Conservation (phyloP, 2,113 vertebrate genomes). For the Petrocephalus microphthalmus region DNA sequence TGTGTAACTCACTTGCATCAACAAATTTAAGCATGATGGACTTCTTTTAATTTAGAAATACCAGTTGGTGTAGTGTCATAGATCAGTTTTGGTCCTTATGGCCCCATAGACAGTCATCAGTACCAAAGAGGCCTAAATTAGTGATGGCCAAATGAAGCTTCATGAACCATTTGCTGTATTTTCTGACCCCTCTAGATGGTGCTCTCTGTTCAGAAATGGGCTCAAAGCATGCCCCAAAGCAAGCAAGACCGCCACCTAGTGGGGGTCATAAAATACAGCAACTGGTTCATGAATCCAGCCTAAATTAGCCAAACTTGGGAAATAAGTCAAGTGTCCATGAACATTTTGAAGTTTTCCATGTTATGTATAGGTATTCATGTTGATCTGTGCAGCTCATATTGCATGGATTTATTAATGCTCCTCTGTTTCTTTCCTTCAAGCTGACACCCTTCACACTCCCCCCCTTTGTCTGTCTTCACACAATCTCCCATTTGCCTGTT, state of each 20-base stretch:
- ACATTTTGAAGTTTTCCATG: background rate
- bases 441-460: background rate
- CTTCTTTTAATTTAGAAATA: background rate
- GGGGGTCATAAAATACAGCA: no score
- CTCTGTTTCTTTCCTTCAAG: slow-evolving; percentile 2
- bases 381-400: background rate
- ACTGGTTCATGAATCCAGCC: no score
- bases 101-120: background rate
- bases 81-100: background rate
- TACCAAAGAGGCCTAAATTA: background rate
- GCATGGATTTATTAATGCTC: background rate
- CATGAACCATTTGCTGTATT: no score
- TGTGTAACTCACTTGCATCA: background rate
- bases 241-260: no score
- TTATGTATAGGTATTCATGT: background rate
- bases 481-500: background rate
- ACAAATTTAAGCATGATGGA: background rate
- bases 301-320: background rate
- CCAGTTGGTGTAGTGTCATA: background rate
- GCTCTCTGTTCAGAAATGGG: no score
- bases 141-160: no score
- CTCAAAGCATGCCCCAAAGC: no score
- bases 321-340: background rate
- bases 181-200: no score
- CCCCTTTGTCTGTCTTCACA: no score